A percentile compares a stretch with the other conserved stretches of the same genome.
Conservation (phyloP, 2,888 invertebrate genomes). For the Metalampra italica region DNA sequence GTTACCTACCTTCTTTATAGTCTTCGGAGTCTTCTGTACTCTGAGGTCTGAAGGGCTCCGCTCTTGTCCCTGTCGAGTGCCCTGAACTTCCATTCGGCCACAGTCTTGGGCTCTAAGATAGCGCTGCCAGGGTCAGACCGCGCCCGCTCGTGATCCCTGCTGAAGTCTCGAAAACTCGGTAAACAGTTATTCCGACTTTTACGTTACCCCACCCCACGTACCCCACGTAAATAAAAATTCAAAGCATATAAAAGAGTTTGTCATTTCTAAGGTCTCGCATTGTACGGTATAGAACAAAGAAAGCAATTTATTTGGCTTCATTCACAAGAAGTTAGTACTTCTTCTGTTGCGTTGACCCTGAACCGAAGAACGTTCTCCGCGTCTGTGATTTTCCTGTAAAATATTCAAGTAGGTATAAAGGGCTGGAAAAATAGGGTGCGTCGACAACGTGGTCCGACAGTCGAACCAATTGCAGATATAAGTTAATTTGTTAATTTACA, state of each 20-base stretch:
- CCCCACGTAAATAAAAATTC: no score
- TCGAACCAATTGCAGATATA: no score
- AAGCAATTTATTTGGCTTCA: background rate
- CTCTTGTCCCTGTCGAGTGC: conserved; percentile 90
- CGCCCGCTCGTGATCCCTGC: conserved; percentile 84
- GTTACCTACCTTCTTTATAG: conserved; percentile 91
- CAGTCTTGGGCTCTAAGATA: conserved; percentile 66
- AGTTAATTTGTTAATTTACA: no score
- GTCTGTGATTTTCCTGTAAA: conserved; percentile 77
- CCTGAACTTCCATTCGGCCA: conserved; percentile 94
- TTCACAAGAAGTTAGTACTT: conserved; percentile 67
- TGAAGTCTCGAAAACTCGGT: conserved; percentile 80
- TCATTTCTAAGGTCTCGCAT: no score
- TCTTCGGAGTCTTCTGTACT: conserved; percentile 88
- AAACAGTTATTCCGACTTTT: no score
- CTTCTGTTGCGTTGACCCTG: conserved; percentile 75
- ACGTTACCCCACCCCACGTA: no score
- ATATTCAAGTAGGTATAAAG: background rate
- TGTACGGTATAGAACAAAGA: no score
- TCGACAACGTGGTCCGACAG: no score
- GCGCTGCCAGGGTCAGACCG: conserved; percentile 37
- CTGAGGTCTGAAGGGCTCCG: conserved; percentile 86
- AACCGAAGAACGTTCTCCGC: conserved; percentile 79
- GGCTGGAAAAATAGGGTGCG: no score
- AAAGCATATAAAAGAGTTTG: no score